Conservation (phyloP, 2,113 vertebrate species). For the Eptesicus fuscus region DNA sequence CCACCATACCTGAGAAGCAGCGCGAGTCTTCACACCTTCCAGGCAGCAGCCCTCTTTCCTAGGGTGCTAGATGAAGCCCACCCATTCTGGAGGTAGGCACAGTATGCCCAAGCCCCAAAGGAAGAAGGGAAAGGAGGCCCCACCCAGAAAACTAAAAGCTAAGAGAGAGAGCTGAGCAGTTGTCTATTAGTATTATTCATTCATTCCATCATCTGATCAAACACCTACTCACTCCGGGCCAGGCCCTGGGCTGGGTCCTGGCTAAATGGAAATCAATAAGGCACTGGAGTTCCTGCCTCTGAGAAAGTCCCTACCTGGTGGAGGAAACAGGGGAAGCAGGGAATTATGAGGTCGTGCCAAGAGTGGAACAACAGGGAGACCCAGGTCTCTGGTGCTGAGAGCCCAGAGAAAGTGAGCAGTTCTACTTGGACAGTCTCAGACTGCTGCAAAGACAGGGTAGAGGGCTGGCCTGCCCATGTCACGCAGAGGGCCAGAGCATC, state of each 20-base stretch:
- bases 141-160: neutral
- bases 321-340: conserved; percentile 66
- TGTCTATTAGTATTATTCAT: neutral
- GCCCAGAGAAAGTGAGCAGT: neutral
- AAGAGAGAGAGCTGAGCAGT: neutral
- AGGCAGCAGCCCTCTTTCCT: neutral
- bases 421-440: neutral
- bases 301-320: conserved; percentile 42
- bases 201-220: neutral
- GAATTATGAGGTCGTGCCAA: conserved; percentile 42
- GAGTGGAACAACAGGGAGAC: conserved; percentile 17
- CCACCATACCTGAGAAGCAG: neutral
- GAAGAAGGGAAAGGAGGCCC: neutral
- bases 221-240: neutral
- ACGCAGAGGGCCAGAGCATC: neutral
- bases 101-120: neutral
- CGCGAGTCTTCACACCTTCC: neutral
- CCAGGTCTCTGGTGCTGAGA: neutral
- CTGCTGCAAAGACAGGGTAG: neutral
- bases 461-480: neutral
- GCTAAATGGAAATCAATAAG: conserved; percentile 55
- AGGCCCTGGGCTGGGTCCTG: neutral
- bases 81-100: neutral
- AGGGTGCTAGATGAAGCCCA: neutral
- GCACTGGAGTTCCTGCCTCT: conserved; percentile 42